Evolutionary conservation across 2,797 vertebrate genomes (phyloP), one percentile per base, ranked within the genome.

Genomic region (Harpagifer antarcticus): DNA sequence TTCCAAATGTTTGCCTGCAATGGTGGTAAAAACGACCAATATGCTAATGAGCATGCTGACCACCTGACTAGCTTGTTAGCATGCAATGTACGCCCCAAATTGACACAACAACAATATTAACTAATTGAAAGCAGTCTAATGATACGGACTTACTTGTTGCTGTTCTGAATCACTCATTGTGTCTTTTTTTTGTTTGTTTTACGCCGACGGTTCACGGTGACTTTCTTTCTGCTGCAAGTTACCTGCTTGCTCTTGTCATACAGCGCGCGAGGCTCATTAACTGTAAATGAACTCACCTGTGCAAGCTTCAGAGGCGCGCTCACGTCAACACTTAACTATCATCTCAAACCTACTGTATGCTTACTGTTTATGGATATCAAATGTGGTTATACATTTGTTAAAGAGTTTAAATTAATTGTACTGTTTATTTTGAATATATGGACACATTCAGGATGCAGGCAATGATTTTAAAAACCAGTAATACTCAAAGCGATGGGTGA

Each of bases 281-380:
- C 73, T 20, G 72, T 89, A 92, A 93, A 23, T 84, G 64, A 78
- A 68, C 67, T 81, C 92, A 92, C 88, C 88, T 92, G 92, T 54
- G 92, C 52, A 76, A 1, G 55, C 8, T 0, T 56, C 42, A 4
- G 27, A 2, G 45, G 65, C 71, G 77, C 33, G 65, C 2, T 0
- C 2, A 55, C 85, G 79, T 79, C 87, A 67, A 0, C 40, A n/a
- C 55, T 58, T 27, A 15, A 43, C 58, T 15, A 45, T 67, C 49
- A 2, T 0, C 43, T 49, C 55, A 20, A 12, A 31, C 54, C 16
- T 0, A 7, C 0, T 20, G 33, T 37, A 37, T 37, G 16, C n/a
- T 40, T 9, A 7, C 3, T 2, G 17, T 12, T n/a, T 1, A 2
- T 53, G 5, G 2, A 17, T 49, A 1, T 50, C 31, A 42, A 0